A percentile compares a stretch with the other conserved stretches of the same genome.
phyloP scores from a whole-genome alignment of 2,888 invertebrate species.

The Phania funesta region DNA sequence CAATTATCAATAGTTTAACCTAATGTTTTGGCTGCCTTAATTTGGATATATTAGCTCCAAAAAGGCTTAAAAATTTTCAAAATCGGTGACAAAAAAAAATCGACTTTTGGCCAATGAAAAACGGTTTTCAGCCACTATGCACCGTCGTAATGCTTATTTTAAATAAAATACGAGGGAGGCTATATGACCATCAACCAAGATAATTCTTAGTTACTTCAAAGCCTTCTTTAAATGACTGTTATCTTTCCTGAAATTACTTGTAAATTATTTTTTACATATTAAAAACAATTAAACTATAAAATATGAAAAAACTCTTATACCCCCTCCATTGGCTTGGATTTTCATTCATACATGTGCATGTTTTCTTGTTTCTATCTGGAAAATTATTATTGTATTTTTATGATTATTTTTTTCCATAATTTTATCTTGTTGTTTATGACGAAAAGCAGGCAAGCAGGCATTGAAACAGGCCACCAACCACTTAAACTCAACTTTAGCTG shows the following conservation, averaged over 20 bases:
- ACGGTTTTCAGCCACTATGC: too few species aligned
- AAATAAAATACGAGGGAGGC: too few species aligned
- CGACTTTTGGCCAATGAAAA: too few species aligned
- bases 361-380: not conserved
- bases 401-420: conserved; percentile 56
- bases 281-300: conserved; percentile 7
- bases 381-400: not conserved
- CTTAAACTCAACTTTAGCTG: conserved; percentile 55
- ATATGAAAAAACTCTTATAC: conserved; percentile 11
- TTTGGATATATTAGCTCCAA: too few species aligned
- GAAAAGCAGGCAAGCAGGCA: conserved; percentile 73
- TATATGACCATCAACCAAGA: too few species aligned
- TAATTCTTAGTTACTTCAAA: too few species aligned
- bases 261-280: conserved; percentile 40
- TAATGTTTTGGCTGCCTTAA: too few species aligned
- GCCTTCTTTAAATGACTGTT: not conserved
- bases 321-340: conserved; percentile 26
- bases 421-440: conserved; percentile 57
- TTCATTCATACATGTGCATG: not conserved
- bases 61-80: too few species aligned
- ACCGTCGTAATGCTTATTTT: too few species aligned
- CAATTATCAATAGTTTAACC: too few species aligned
- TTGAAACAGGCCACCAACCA: conserved; percentile 56
- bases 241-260: conserved; percentile 42
- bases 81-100: too few species aligned